These are phyloP conservation scores for Lasius platythorax DNA, from an alignment of 2,888 invertebrate species.

Conservation along the genomic window DNA sequence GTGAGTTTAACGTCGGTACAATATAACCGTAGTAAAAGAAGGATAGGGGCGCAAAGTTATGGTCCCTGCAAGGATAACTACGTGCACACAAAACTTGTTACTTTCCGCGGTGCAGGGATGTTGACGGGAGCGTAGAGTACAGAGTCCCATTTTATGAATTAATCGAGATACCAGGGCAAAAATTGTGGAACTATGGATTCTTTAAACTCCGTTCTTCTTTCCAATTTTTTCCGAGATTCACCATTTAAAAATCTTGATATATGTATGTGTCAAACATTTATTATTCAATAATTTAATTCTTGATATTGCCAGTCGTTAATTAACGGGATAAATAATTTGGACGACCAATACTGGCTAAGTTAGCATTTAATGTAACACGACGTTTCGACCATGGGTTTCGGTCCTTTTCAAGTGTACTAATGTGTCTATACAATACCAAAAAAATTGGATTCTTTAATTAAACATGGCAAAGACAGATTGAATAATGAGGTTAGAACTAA, in stretches of 20 bases:
- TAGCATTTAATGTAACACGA: too few species aligned
- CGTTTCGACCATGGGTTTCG: too few species aligned
- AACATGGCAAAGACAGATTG: too few species aligned
- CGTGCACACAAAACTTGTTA: conserved; percentile 9
- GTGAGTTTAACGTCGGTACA: conserved; percentile 7
- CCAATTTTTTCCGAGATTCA: not conserved
- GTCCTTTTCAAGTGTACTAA: too few species aligned
- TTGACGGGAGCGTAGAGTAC: not conserved
- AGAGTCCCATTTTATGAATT: not conserved
- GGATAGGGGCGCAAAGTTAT: not conserved
- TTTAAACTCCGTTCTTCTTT: not conserved
- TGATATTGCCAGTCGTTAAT: too few species aligned
- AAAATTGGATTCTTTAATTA: too few species aligned
- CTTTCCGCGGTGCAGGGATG: not conserved
- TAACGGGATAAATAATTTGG: too few species aligned
- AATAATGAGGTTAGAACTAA: too few species aligned
- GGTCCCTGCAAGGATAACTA: conserved; percentile 1
- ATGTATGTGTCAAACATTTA: not conserved
- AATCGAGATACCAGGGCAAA: not conserved
- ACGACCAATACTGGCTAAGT: too few species aligned
- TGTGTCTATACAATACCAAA: too few species aligned
- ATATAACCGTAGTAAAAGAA: conserved; percentile 19
- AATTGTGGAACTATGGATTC: not conserved
- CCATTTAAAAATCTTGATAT: not conserved
- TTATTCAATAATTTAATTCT: too few species aligned